Evolutionary conservation across 2,797 vertebrate genomes (phyloP).

Genomic region (Sebastolobus alascanus): DNA sequence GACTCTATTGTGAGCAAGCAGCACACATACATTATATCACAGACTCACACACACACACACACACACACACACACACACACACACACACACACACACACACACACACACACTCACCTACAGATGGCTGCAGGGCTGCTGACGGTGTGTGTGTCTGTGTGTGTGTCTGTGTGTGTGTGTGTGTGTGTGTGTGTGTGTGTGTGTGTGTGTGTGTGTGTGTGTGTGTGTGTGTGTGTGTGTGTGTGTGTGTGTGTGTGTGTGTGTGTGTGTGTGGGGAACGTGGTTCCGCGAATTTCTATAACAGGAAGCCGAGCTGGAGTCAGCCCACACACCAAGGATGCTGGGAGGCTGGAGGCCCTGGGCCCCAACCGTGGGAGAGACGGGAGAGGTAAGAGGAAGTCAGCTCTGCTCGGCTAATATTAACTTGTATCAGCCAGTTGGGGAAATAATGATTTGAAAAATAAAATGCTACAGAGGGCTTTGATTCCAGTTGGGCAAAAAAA

Average conservation of each 20-base stretch:
- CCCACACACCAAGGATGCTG: constrained; percentile 78
- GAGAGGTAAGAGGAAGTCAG: constrained; percentile 69
- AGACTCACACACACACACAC: constrained; percentile 6
- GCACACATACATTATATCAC: constrained; percentile 37
- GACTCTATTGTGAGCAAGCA: constrained; percentile 55
- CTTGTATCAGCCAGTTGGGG: constrained; percentile 4
- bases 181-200: constrained; percentile 28
- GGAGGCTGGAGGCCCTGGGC: constrained; percentile 62
- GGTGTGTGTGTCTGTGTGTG: neutral
- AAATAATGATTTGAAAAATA: constrained; percentile 21
- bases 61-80: constrained; percentile 35
- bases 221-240: too few relatives aligned
- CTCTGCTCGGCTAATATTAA: constrained; percentile 34
- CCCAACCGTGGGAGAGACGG: constrained; percentile 65
- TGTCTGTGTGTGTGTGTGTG: neutral
- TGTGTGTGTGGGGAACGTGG: constrained; percentile 44
- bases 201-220: neutral
- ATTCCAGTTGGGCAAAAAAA: constrained; percentile 14
- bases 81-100: constrained; percentile 21
- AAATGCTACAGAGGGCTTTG: constrained; percentile 11
- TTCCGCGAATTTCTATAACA: constrained; percentile 81
- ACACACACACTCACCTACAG: constrained; percentile 43
- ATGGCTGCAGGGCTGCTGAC: constrained; percentile 41
- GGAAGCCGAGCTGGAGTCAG: constrained; percentile 77
- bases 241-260: constrained; percentile 14